phyloP scores from a whole-genome alignment of 2,888 invertebrate genomes.

The Dasysyrphus albostriatus region DNA sequence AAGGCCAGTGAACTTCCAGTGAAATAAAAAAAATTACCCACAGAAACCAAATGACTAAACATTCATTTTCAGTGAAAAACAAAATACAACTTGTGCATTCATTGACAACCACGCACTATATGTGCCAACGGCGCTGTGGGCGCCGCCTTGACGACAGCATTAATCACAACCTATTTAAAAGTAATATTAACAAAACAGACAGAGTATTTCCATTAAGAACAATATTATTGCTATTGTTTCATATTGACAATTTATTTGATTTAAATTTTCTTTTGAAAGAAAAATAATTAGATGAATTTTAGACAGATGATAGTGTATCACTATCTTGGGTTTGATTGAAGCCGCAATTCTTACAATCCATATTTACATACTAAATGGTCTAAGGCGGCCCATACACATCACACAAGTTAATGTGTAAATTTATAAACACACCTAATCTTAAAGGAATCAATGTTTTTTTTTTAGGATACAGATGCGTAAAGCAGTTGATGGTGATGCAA shows the following conservation, averaged over 20 bases:
- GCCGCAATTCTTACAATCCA: background rate
- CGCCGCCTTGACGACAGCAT: constrained; percentile 21
- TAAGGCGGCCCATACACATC: too few relatives aligned
- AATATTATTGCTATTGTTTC: constrained; percentile 18
- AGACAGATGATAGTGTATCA: background rate
- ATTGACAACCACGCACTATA: constrained; percentile 30
- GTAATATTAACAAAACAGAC: constrained; percentile 10
- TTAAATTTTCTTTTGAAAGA: constrained; percentile 1
- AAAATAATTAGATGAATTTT: background rate
- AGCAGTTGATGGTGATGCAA: too few relatives aligned
- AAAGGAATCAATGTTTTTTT: too few relatives aligned
- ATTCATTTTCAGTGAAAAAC: constrained; percentile 21
- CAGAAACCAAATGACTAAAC: background rate
- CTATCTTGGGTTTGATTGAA: background rate
- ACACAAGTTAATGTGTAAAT: too few relatives aligned
- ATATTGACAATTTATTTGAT: constrained; percentile 7
- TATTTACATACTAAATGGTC: background rate
- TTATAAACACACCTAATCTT: too few relatives aligned
- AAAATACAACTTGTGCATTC: constrained; percentile 16
- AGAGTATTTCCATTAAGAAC: background rate
- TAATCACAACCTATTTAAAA: constrained; percentile 37
- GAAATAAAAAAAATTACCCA: background rate
- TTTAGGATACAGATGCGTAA: too few relatives aligned
- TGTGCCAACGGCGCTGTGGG: background rate
- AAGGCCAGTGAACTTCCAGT: constrained; percentile 21